Base-by-base conservation (phyloP, 2,888 invertebrate genomes). In the Amblyjoppa proteus region DNA sequence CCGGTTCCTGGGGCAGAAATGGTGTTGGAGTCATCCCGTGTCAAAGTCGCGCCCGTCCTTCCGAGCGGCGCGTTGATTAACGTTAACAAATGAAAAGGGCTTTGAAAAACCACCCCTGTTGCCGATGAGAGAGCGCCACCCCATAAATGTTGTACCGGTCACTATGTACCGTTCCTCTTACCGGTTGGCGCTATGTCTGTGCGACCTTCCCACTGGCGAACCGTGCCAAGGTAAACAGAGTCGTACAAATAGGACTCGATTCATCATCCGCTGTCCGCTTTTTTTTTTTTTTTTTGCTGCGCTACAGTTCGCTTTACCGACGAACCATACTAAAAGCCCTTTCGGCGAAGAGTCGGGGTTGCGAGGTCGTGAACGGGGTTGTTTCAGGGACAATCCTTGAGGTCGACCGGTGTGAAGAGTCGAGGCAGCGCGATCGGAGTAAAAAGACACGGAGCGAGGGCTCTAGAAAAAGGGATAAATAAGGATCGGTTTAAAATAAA, bases 231-330 rank as follows among this genome's bases (percentile, higher is more conserved):
- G 56, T 7, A 56, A 56, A 56, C 25, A 20, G 25, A 56, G 56
- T 25, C 20, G 56, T 56, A 56, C 56, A 56, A 56, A 56, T 56
- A 56, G 25, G 25, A 56, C 25, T 20, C 56, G 56, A 56, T 56
- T 56, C 56, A 56, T 56, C 56, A 56, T 7, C 25, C 25, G 56
- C 56, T 56, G 56, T 25, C 56, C 56, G 11, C 2, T 25, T 56
- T 56, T 56, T 53, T 51, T 51, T 51, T 51, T 51, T 51, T 51
- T 53, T 53, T 53, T 25, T 56, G 20, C 25, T 7, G 25, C 41
- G 9, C 9, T 56, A 20, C 56, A 56, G 11, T 11, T 25, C 20
- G 25, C 25, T 56, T 6, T 41, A 9, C 41, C 7, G 56, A 20
- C 56, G 9, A 20, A 9, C 3, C 56, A 9, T 56, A 9, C 56